Base-by-base conservation (phyloP, 2,797 vertebrate species). In the Macroramphosus scolopax region DNA sequence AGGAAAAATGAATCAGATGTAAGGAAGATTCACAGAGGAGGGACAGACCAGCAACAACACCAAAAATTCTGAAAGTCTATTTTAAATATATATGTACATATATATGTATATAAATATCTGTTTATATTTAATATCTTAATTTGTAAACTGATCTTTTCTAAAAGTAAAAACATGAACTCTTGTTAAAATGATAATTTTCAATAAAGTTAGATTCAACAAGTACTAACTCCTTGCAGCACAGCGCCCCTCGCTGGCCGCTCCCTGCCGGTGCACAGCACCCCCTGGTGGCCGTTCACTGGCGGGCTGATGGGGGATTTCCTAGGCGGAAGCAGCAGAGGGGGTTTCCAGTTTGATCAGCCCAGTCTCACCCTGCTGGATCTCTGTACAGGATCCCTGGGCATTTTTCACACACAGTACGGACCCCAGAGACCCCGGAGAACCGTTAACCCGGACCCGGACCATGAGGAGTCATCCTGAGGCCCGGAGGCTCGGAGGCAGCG, bases 321-420 rank as follows among this genome's bases (percentile, higher is more conserved):
- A 88, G 80, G 83, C 90, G 90, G 90, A 92, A 92, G 89, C 86
- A 76, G 84, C 50, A 63, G 78, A 82, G 87, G 85, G 90, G 90
- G 89, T 92, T 92, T 91, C 90, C 89, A 90, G 69, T 72, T 54
- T 59, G 68, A 78, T 77, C 80, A 68, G 68, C 60, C 62, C 66
- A 51, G 63, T 82, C 38, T 69, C 61, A 36, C 63, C 43, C 68
- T 51, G 67, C 52, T 72, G 75, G 77, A 80, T 63, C 63, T 59
- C 32, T 35, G 53, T 53, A 51, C 57, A 60, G 64, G 65, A 68
- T 64, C 70, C 44, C 54, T 26, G 52, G 15, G 6, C 17, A 47
- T 37, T 65, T 65, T 24, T 51, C 32, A 42, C 44, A 13, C 28
- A n/a, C 24, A 29, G 8, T 18, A 17, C 29, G 20, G 47, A 51